Evolutionary conservation across 2,113 vertebrate species (phyloP).

Genomic region (Desmodus rotundus): DNA sequence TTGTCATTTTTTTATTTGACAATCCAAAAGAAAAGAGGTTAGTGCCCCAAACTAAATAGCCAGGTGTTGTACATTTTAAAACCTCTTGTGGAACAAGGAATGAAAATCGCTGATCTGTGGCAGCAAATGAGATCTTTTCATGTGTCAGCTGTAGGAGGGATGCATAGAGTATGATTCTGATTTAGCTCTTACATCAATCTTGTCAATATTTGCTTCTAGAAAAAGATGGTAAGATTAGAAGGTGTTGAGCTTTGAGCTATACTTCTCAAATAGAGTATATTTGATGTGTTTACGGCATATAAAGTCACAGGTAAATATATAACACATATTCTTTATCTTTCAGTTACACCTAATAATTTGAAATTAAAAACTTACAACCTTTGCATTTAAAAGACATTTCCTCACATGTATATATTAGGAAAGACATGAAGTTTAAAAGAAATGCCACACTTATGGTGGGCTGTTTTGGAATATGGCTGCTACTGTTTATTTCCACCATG

Average conservation of each 20-base stretch:
- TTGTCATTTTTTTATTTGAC: background rate
- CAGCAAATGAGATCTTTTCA: background rate
- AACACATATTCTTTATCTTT: background rate
- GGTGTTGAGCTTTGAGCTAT: background rate
- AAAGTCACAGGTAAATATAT: background rate
- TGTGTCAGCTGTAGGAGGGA: background rate
- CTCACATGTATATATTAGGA: background rate
- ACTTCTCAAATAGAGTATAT: background rate
- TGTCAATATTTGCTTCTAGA: background rate
- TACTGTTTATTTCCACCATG: background rate
- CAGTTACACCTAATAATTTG: background rate
- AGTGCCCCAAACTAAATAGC: background rate
- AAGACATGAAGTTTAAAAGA: background rate
- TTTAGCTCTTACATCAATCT: background rate
- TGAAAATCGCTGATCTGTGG: background rate
- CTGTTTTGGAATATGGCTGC: background rate
- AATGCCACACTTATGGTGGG: background rate
- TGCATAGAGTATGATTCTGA: background rate
- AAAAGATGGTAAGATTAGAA: background rate
- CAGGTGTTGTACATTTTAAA: background rate
- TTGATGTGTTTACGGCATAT: background rate
- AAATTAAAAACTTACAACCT: background rate
- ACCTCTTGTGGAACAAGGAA: background rate
- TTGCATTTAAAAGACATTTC: conserved; percentile 11
- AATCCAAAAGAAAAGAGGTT: background rate